These are phyloP conservation scores for Neoarius graeffei DNA, from an alignment of 2,113 vertebrate species.

Conservation along the genomic window DNA sequence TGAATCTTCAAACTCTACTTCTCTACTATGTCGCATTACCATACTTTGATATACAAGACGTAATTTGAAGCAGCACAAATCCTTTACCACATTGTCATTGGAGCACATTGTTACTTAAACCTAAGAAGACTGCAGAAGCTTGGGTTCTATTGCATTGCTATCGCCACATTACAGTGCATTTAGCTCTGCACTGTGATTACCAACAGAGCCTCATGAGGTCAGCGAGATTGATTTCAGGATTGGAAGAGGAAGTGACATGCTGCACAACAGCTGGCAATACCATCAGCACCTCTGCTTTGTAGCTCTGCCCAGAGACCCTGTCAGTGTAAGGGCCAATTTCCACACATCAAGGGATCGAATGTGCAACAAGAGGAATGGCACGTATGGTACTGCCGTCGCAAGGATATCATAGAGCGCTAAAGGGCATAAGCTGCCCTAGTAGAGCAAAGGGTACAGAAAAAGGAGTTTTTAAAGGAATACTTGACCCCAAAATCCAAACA, in stretches of 20 bases:
- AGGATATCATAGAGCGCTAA: slow-evolving; percentile 33
- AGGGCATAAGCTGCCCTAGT: slow-evolving; percentile 10
- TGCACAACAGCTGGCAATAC: slow-evolving; percentile 44
- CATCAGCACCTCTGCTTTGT: slow-evolving; percentile 21
- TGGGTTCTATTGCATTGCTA: neutral
- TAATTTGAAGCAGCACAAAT: neutral
- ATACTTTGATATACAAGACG: neutral
- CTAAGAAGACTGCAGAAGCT: neutral
- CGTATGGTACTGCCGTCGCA: slow-evolving; percentile 36
- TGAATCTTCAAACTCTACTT: neutral
- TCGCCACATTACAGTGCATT: neutral
- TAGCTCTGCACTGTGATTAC: slow-evolving; percentile 8
- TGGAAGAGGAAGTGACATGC: slow-evolving; percentile 28
- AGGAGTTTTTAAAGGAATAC: neutral
- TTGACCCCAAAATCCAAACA: no score
- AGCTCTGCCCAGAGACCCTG: slow-evolving; percentile 29
- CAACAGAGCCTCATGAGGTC: slow-evolving; percentile 10
- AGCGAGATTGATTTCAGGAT: slow-evolving; percentile 34
- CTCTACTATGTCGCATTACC: neutral
- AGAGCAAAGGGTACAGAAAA: neutral
- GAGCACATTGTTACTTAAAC: neutral
- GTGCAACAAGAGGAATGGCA: slow-evolving; percentile 43
- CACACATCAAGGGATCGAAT: slow-evolving; percentile 42
- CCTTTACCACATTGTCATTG: neutral
- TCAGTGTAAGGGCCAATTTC: slow-evolving; percentile 40